Evolutionary conservation across 2,113 vertebrate species (phyloP).

Genomic region (Ctenodactylus gundi): DNA sequence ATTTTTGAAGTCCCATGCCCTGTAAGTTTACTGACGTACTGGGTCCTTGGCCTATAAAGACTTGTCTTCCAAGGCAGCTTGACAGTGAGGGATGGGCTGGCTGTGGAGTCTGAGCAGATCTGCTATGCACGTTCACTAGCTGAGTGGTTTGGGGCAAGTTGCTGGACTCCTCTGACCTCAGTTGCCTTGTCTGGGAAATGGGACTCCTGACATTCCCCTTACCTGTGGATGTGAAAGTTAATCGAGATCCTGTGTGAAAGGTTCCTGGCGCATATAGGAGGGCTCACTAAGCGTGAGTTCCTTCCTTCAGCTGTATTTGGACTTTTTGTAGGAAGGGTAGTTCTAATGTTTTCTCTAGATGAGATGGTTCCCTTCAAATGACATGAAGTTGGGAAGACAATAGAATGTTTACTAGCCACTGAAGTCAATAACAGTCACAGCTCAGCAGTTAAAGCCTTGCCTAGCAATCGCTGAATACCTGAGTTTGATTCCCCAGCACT

Average conservation of each 20-base stretch:
- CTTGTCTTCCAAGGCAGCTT: background rate
- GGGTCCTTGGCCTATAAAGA: background rate
- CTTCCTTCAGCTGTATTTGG: background rate
- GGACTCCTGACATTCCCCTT: background rate
- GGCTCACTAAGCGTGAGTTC: background rate
- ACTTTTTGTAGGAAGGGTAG: background rate
- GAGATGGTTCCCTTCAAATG: slow-evolving; percentile 26
- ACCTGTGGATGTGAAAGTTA: background rate
- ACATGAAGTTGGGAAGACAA: slow-evolving; percentile 13
- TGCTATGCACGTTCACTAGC: background rate
- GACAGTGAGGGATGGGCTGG: slow-evolving; percentile 5
- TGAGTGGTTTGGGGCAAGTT: background rate
- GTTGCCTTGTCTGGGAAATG: slow-evolving; percentile 30
- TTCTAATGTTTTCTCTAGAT: slow-evolving; percentile 4
- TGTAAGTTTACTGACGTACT: slow-evolving; percentile 62
- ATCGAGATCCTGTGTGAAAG: background rate
- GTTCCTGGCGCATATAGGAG: background rate
- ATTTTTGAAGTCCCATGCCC: slow-evolving; percentile 59
- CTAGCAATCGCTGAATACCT: no score
- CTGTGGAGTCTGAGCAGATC: background rate
- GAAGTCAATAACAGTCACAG: slow-evolving; percentile 2
- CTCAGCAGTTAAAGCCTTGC: no score
- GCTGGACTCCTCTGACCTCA: background rate
- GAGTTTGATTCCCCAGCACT: no score
- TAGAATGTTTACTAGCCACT: background rate